Percentiles rank a stretch among this genome's conserved stretches.
These are phyloP conservation scores for Etheostoma nigrum DNA, from an alignment of 2,797 vertebrate species.

Conservation along the genomic window DNA sequence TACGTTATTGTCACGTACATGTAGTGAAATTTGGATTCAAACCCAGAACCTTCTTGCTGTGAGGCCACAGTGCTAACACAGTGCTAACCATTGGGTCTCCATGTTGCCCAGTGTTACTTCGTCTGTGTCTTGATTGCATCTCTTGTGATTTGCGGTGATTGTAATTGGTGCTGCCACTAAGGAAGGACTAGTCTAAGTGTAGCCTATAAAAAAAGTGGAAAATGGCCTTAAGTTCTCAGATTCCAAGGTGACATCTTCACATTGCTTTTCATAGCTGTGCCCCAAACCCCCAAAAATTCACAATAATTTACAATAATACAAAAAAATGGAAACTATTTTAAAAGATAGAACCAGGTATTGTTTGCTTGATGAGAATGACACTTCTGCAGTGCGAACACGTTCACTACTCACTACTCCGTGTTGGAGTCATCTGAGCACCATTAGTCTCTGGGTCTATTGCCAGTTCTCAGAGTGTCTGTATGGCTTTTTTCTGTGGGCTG, in stretches of 20 bases:
- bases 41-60: too few species aligned
- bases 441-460: constrained; percentile 63
- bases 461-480: constrained; percentile 60
- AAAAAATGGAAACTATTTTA: too few species aligned
- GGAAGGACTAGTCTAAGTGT: not conserved
- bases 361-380: not conserved
- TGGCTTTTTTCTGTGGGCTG: constrained; percentile 60
- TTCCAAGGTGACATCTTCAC: not conserved
- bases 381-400: constrained; percentile 8
- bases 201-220: not conserved
- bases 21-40: too few species aligned
- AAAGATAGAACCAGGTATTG: not conserved
- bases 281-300: not conserved
- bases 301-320: too few species aligned
- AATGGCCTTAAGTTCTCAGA: not conserved
- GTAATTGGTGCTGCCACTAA: not conserved
- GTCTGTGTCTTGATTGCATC: not conserved
- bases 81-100: too few species aligned
- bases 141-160: not conserved
- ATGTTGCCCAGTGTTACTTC: not conserved
- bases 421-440: constrained; percentile 49
- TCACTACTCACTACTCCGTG: constrained; percentile 14
- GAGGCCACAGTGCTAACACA: too few species aligned
- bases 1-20: too few species aligned
- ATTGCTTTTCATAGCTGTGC: not conserved